phyloP scores from a whole-genome alignment of 2,888 invertebrate genomes.

The Perdita meconis region DNA sequence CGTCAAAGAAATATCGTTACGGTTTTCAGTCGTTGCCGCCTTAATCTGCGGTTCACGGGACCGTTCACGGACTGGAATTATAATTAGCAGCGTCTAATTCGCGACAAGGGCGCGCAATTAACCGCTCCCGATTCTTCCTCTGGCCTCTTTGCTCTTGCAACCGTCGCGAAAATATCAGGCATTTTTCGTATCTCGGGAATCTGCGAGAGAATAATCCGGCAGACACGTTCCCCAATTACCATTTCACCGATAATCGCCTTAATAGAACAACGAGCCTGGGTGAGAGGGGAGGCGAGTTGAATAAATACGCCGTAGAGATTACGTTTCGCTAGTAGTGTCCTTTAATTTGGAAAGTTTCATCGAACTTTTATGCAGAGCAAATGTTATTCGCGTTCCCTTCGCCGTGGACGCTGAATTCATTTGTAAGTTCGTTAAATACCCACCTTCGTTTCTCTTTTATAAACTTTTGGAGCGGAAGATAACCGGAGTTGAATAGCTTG shows the following conservation, averaged over 20 bases:
- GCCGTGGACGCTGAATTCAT: too few species aligned
- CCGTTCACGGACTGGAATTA: slow-evolving; percentile 39
- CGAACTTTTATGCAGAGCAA: slow-evolving; percentile 1
- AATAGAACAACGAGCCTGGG: neutral
- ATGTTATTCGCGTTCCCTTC: too few species aligned
- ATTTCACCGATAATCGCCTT: slow-evolving; percentile 4
- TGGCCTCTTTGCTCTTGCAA: neutral
- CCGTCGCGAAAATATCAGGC: slow-evolving; percentile 3
- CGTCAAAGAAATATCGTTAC: slow-evolving; percentile 1
- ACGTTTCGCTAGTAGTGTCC: neutral
- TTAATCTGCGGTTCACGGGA: slow-evolving; percentile 53
- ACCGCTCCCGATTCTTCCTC: neutral
- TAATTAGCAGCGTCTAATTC: slow-evolving; percentile 55
- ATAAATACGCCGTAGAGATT: slow-evolving; percentile 16
- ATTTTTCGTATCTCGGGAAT: neutral
- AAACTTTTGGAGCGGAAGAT: too few species aligned
- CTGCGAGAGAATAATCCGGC: neutral
- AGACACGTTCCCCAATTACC: slow-evolving; percentile 21
- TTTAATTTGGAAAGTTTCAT: neutral
- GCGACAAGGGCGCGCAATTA: slow-evolving; percentile 40
- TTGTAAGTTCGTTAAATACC: too few species aligned
- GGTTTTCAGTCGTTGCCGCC: slow-evolving; percentile 40
- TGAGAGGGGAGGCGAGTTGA: neutral
- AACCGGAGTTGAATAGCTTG: too few species aligned
- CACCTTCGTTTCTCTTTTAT: too few species aligned